Evolutionary conservation across 2,113 vertebrate species (phyloP).

Genomic region (Kobus ellipsiprymnus): DNA sequence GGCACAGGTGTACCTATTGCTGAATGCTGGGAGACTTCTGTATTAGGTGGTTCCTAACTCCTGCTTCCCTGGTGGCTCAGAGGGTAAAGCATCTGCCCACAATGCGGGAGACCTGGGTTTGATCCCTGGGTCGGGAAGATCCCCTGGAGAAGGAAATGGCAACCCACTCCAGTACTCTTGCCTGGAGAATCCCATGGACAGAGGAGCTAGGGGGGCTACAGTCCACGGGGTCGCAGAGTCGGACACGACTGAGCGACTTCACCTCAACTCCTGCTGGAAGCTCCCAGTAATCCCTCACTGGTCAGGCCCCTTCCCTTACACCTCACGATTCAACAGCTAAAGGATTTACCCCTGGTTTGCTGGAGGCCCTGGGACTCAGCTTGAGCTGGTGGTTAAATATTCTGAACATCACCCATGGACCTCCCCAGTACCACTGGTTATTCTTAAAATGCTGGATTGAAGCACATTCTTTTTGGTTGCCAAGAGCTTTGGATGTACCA

Average conservation of each 20-base stretch:
- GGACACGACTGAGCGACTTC: too few relatives aligned
- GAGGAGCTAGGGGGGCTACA: too few relatives aligned
- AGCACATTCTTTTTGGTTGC: neutral
- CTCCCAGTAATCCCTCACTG: neutral
- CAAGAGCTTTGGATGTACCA: neutral
- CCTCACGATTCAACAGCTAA: neutral
- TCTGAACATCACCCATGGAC: neutral
- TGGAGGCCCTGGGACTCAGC: neutral
- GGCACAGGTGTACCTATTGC: neutral
- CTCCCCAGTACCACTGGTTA: neutral
- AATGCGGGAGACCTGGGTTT: too few relatives aligned
- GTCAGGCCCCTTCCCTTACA: neutral
- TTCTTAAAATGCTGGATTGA: neutral
- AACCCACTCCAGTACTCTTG: too few relatives aligned
- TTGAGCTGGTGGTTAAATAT: constrained; percentile 1
- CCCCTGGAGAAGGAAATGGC: too few relatives aligned
- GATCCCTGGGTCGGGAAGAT: too few relatives aligned
- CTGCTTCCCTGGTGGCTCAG: neutral
- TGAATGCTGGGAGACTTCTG: neutral
- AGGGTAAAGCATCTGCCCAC: too few relatives aligned
- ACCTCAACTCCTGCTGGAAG: neutral
- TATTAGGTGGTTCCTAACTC: neutral
- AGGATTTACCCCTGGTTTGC: neutral
- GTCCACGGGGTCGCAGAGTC: too few relatives aligned
- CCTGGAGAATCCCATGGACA: too few relatives aligned